phyloP scores from a whole-genome alignment of 2,113 vertebrate genomes.

The Brienomyrus brachyistius region DNA sequence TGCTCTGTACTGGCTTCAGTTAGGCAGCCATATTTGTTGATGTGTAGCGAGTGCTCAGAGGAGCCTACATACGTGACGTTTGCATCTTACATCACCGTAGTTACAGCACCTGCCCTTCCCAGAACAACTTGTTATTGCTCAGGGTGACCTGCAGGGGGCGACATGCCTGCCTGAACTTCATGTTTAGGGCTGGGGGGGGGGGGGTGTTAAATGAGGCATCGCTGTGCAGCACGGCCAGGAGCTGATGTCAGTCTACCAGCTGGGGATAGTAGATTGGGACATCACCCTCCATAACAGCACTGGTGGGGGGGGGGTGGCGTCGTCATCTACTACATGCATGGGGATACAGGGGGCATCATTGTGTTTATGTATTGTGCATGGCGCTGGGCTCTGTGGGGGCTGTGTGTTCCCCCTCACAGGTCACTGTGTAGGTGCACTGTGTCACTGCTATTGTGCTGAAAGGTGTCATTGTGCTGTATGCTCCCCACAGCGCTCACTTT shows the following conservation, averaged over 20 bases:
- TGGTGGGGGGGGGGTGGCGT: background rate
- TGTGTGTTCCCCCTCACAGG: background rate
- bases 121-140: background rate
- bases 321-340: background rate
- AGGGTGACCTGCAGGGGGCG: background rate
- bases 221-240: background rate
- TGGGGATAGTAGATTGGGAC: background rate
- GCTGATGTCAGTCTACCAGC: constrained; percentile 1
- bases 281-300: background rate
- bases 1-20: background rate
- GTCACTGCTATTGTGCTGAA: background rate
- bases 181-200: background rate
- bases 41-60: background rate
- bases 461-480: background rate
- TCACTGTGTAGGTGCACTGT: background rate
- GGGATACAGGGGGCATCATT: background rate
- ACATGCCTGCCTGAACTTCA: background rate
- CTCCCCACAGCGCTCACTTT: background rate
- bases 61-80: background rate
- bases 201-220: background rate
- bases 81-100: background rate
- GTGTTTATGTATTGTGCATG: no score
- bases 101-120: background rate
- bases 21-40: background rate
- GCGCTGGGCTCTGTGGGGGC: background rate